Evolutionary conservation across 2,797 vertebrate species (phyloP).

Genomic region (Poecilia wingei): DNA sequence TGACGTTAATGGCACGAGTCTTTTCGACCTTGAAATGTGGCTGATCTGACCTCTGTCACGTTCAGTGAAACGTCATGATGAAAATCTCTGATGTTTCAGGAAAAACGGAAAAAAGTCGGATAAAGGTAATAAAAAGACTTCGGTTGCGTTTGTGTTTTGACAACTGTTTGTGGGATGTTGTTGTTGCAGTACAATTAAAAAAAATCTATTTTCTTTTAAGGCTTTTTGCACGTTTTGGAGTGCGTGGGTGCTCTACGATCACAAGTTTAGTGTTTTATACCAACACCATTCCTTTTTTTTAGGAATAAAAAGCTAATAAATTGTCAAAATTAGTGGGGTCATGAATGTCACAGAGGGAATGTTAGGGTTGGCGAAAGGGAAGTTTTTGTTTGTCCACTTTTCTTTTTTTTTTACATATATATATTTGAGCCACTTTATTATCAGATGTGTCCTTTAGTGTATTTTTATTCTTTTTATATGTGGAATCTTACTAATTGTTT

Average conservation of each 20-base stretch:
- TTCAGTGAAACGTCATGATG: background rate
- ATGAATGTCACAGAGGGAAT: conserved; percentile 53
- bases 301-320: conserved; percentile 65
- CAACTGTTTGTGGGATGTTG: background rate
- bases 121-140: background rate
- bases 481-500: conserved; percentile 67
- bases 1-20: background rate
- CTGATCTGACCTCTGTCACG: background rate
- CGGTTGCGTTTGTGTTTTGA: background rate
- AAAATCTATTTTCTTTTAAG: background rate
- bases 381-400: conserved; percentile 48
- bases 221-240: background rate
- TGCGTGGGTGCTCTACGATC: background rate
- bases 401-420: conserved; percentile 28
- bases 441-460: conserved; percentile 66
- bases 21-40: background rate
- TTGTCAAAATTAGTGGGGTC: conserved; percentile 41
- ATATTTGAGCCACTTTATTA: conserved; percentile 80
- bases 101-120: background rate
- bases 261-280: conserved; percentile 48
- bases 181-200: background rate
- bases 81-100: background rate
- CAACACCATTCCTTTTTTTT: conserved; percentile 57
- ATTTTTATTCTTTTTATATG: conserved; percentile 76
- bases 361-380: conserved; percentile 34